Conservation (phyloP, 2,113 vertebrate genomes). For the Campylorhamphus procurvoides region DNA sequence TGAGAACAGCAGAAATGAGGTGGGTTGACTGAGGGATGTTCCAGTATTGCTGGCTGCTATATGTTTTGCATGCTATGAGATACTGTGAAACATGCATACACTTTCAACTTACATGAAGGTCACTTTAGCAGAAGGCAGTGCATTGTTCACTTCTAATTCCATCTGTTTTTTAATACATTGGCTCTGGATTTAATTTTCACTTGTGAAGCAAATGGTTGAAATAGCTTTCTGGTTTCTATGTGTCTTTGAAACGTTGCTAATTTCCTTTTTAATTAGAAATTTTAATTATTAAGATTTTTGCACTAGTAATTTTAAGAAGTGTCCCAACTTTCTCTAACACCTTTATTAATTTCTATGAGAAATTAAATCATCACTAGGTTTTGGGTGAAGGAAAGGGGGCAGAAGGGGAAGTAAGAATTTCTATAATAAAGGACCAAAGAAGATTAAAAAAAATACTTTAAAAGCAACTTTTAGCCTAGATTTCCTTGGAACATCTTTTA, state of each 20-base stretch:
- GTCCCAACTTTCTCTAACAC: neutral
- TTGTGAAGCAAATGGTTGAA: neutral
- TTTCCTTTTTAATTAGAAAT: neutral
- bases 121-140: neutral
- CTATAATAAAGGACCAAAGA: neutral
- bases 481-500: neutral
- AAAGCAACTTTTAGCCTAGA: neutral
- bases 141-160: neutral
- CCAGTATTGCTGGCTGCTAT: neutral
- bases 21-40: neutral
- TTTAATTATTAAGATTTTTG: neutral
- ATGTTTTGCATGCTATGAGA: neutral
- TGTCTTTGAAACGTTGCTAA: neutral
- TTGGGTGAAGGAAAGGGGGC: neutral
- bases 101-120: neutral
- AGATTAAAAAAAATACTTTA: neutral
- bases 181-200: neutral
- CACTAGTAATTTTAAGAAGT: neutral
- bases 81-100: neutral
- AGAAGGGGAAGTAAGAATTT: neutral
- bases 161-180: neutral
- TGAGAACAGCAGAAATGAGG: conserved; percentile 34
- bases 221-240: neutral
- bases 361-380: neutral
- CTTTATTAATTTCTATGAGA: neutral